Evolutionary conservation across 2,888 invertebrate species (phyloP).

Genomic region (Amphipyra tragopoginis): DNA sequence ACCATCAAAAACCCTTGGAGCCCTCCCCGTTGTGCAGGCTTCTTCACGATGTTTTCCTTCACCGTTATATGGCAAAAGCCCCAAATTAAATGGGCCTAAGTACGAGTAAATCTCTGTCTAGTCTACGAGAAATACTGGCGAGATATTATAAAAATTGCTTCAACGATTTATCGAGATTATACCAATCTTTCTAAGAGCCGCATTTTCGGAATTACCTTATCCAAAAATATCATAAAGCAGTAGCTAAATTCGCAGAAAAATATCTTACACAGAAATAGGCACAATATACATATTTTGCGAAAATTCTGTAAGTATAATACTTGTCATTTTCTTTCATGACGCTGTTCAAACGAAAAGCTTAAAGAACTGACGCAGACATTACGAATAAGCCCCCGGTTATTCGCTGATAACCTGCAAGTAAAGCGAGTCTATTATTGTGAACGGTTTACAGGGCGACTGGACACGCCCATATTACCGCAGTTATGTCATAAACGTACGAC

Average conservation of each 20-base stretch:
- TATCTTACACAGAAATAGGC: conserved; percentile 3
- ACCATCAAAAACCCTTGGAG: too few species aligned
- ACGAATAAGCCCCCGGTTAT: conserved; percentile 14
- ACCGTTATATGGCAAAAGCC: too few species aligned
- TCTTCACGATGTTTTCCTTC: too few species aligned
- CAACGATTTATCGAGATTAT: not conserved
- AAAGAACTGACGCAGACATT: conserved; percentile 4
- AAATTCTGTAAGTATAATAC: not conserved
- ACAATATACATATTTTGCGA: not conserved
- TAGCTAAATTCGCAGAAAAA: conserved; percentile 13
- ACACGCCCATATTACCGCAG: conserved; percentile 43
- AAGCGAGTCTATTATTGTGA: conserved; percentile 32
- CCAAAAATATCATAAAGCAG: not conserved
- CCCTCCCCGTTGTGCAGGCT: too few species aligned
- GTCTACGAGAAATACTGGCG: not conserved
- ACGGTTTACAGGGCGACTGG: conserved; percentile 28
- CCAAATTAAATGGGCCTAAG: too few species aligned
- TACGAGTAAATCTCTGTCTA: not conserved
- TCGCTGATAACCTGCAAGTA: conserved; percentile 14
- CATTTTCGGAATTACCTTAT: not conserved
- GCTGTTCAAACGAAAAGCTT: too few species aligned
- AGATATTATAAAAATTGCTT: not conserved
- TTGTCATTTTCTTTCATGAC: conserved; percentile 9
- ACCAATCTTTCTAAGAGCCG: not conserved
- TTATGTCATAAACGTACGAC: conserved; percentile 22